Conservation (phyloP, 2,797 vertebrate genomes). For the Chiloscyllium punctatum region DNA sequence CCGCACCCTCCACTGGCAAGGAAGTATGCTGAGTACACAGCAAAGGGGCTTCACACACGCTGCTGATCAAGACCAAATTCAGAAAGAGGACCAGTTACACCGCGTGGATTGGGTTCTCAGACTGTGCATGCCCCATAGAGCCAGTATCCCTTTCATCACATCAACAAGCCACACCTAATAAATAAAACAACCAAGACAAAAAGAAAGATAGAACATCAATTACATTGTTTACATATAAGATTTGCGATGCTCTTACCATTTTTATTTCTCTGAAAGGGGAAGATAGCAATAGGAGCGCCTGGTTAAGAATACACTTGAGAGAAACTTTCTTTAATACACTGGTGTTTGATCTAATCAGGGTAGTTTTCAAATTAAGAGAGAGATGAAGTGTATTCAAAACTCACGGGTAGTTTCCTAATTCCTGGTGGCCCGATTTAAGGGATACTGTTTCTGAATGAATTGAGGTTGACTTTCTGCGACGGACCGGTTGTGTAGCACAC, state of each 20-base stretch:
- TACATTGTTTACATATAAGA: neutral
- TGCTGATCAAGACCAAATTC: constrained; percentile 61
- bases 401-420: neutral
- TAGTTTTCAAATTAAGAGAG: neutral
- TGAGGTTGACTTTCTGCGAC: neutral
- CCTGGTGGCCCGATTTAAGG: constrained; percentile 10
- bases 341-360: constrained; percentile 13
- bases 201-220: neutral
- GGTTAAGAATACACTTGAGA: neutral
- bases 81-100: constrained; percentile 36
- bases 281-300: neutral
- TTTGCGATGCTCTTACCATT: neutral
- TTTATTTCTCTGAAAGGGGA: neutral
- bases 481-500: neutral
- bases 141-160: constrained; percentile 19
- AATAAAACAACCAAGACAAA: neutral
- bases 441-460: constrained; percentile 21
- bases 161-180: constrained; percentile 1
- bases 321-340: constrained; percentile 1
- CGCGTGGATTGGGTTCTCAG: constrained; percentile 22
- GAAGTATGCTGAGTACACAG: constrained; percentile 83
- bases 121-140: constrained; percentile 21
- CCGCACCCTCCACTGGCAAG: constrained; percentile 79
- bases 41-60: constrained; percentile 44
- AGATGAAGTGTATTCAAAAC: neutral